Conservation (phyloP, 2,888 invertebrate genomes). For the Argyra leucocephala region DNA sequence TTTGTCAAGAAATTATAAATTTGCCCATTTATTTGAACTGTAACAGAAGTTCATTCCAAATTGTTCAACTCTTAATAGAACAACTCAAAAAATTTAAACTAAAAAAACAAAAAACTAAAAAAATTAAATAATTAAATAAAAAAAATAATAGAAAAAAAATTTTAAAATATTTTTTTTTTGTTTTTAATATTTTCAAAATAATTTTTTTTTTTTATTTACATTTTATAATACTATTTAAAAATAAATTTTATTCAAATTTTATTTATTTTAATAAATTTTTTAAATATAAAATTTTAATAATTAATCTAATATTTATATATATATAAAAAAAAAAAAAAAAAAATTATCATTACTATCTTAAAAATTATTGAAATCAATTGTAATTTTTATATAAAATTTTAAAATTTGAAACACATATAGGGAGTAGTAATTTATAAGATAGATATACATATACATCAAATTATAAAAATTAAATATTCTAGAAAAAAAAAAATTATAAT, state of each 20-base stretch:
- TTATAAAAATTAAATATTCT: no score
- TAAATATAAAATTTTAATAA: neutral
- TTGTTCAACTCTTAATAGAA: no score
- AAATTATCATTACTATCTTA: neutral
- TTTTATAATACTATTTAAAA: conserved; percentile 3
- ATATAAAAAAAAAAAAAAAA: neutral
- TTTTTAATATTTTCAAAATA: neutral
- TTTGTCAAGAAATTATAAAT: no score
- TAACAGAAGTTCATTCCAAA: no score
- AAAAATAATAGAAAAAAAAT: neutral
- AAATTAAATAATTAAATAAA: neutral
- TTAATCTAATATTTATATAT: neutral
- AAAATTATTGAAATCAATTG: neutral
- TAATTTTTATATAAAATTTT: no score
- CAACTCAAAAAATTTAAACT: no score
- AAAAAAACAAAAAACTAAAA: no score
- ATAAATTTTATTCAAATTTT: neutral
- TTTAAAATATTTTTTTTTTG: neutral
- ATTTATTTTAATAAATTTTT: neutral
- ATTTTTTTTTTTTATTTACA: conserved; percentile 4
- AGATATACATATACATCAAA: no score
- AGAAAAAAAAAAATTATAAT: no score
- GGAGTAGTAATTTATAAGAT: no score
- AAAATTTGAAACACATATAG: no score
- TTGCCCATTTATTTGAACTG: no score